phyloP scores from a whole-genome alignment of 2,797 vertebrate genomes.

The Gila robusta region DNA sequence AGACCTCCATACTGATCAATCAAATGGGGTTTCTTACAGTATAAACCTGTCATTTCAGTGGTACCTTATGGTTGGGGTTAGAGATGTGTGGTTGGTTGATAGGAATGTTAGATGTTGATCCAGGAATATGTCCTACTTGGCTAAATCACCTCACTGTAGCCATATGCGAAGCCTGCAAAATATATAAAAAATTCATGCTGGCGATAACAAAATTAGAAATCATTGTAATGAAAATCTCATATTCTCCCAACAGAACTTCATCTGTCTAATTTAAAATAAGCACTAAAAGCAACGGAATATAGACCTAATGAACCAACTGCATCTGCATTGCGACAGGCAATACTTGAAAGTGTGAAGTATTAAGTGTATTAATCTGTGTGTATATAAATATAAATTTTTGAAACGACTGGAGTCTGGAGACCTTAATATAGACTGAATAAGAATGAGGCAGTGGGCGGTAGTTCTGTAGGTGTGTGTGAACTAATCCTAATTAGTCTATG shows the following conservation, averaged over 20 bases:
- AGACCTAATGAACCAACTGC: background rate
- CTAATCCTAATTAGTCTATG: constrained; percentile 49
- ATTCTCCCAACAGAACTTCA: background rate
- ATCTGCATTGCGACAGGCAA: constrained; percentile 10
- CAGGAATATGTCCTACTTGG: constrained; percentile 25
- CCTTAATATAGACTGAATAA: constrained; percentile 32
- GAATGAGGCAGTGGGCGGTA: constrained; percentile 42
- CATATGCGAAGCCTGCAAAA: constrained; percentile 25
- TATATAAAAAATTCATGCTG: background rate
- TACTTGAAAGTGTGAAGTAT: background rate
- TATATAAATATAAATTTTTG: constrained; percentile 24
- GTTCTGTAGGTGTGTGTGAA: constrained; percentile 42
- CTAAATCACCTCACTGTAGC: constrained; percentile 6
- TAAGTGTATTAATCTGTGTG: constrained; percentile 3
- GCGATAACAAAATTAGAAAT: constrained; percentile 12
- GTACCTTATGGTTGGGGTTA: background rate
- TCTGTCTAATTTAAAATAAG: background rate
- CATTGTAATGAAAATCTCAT: constrained; percentile 18
- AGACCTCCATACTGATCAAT: background rate
- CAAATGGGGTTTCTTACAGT: background rate
- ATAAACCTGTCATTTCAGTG: constrained; percentile 5
- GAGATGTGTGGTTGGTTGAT: constrained; percentile 12
- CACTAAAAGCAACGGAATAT: constrained; percentile 25
- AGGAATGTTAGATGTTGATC: constrained; percentile 23
- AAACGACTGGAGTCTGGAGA: constrained; percentile 15